A percentile compares a stretch with the other conserved stretches of the same genome.
Evolutionary conservation across 35 echinoderm and acorn worm species (phyloP).

Genomic region (Hemicentrotus pulcherrimus): DNA sequence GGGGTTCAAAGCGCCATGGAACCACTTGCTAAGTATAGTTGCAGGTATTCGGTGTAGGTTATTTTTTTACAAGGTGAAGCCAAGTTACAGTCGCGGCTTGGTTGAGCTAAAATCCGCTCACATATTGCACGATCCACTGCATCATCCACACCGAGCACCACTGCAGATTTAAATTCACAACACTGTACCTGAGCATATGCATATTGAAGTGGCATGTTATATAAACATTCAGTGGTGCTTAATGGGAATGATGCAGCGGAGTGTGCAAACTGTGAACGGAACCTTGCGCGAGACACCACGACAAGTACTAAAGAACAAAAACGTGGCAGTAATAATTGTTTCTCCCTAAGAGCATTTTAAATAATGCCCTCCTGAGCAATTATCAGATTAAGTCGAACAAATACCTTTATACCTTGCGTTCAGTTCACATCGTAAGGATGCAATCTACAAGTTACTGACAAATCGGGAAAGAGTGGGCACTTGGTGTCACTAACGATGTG

Average conservation of each 20-base stretch:
- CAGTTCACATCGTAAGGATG: not conserved
- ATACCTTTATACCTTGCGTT: not conserved
- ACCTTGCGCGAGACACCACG: not conserved
- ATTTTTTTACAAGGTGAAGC: not conserved
- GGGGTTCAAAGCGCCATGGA: not conserved
- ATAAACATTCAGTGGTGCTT: conserved; percentile 3
- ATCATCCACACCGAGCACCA: not conserved
- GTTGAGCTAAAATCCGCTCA: not conserved
- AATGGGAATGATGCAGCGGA: not conserved
- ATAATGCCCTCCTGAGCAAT: not conserved
- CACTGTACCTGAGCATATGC: conserved; percentile 5
- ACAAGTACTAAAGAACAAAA: not conserved
- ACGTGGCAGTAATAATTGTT: not conserved
- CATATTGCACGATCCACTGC: not conserved
- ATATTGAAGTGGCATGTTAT: not conserved
- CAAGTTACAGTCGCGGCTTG: not conserved
- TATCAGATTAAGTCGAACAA: not conserved
- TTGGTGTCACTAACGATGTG: not conserved
- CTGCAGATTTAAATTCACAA: not conserved
- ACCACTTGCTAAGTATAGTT: not conserved
- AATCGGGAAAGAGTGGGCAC: not conserved
- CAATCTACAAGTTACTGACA: not conserved
- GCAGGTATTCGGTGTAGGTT: not conserved
- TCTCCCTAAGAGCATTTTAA: not conserved
- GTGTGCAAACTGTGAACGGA: not conserved